Conservation (phyloP, 2,797 vertebrate genomes). For the Coregonus suidteri region DNA sequence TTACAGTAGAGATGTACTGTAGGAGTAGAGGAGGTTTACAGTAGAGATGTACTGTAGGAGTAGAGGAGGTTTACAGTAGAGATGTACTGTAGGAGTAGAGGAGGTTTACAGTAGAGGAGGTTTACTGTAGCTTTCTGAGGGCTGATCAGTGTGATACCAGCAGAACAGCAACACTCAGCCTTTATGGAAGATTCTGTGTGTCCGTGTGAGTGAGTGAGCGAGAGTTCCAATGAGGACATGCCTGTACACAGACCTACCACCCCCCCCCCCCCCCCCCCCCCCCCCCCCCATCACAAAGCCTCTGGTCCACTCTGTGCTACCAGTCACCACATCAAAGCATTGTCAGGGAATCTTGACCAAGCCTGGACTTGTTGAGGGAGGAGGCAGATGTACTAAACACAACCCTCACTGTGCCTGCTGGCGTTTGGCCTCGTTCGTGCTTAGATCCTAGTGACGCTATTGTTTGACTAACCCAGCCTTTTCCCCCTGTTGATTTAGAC, state of each 20-base stretch:
- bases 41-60: no score
- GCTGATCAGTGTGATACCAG: background rate
- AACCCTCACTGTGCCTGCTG: background rate
- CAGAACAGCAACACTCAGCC: background rate
- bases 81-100: no score
- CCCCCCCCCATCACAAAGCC: background rate
- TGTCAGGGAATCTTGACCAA: slow-evolving; percentile 38
- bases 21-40: no score
- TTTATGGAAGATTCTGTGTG: background rate
- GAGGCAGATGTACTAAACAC: background rate
- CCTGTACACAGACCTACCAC: background rate
- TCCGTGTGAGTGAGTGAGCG: background rate
- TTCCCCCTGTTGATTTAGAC: background rate
- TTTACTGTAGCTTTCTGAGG: no score
- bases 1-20: no score
- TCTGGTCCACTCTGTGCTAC: background rate
- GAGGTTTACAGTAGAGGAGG: no score
- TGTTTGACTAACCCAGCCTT: slow-evolving; percentile 1
- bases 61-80: no score
- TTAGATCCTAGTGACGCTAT: background rate
- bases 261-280: no score
- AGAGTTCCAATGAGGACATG: background rate
- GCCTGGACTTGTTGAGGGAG: slow-evolving; percentile 25
- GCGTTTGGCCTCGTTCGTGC: background rate
- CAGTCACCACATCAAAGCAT: slow-evolving; percentile 14